Percentiles rank a stretch among this genome's conserved stretches.
Conservation (phyloP, 2,888 invertebrate species). For the Ecdyonurus torrentis region DNA sequence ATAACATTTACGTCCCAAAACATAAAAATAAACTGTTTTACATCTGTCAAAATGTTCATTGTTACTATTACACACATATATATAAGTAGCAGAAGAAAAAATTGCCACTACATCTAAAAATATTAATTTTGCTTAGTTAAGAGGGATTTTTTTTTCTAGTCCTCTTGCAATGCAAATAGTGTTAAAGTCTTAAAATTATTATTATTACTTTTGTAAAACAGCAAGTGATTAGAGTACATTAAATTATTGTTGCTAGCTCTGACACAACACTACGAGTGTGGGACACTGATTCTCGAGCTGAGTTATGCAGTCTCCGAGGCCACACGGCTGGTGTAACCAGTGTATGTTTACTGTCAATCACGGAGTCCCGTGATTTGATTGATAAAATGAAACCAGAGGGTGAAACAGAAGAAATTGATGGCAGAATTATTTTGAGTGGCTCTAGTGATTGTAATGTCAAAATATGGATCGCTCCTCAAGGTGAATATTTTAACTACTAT, state of each 20-base stretch:
- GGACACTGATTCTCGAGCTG: not conserved
- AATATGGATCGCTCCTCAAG: not conserved
- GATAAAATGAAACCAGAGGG: not conserved
- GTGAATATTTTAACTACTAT: not conserved
- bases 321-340: not conserved
- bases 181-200: too few relatives aligned
- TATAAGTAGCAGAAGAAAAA: too few relatives aligned
- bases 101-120: too few relatives aligned
- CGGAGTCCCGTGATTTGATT: not conserved
- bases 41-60: too few relatives aligned
- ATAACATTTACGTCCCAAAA: too few relatives aligned
- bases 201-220: too few relatives aligned
- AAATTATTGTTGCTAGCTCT: not conserved
- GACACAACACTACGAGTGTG: slow-evolving; percentile 3
- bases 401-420: not conserved
- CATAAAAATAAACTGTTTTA: too few relatives aligned
- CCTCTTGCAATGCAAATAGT: too few relatives aligned
- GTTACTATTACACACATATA: too few relatives aligned
- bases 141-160: too few relatives aligned
- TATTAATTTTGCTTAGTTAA: too few relatives aligned
- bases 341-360: not conserved
- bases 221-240: too few relatives aligned
- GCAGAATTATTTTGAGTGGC: not conserved
- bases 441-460: not conserved
- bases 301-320: not conserved